Conservation (phyloP, 2,888 invertebrate species). For the Pilophorus perplexus region DNA sequence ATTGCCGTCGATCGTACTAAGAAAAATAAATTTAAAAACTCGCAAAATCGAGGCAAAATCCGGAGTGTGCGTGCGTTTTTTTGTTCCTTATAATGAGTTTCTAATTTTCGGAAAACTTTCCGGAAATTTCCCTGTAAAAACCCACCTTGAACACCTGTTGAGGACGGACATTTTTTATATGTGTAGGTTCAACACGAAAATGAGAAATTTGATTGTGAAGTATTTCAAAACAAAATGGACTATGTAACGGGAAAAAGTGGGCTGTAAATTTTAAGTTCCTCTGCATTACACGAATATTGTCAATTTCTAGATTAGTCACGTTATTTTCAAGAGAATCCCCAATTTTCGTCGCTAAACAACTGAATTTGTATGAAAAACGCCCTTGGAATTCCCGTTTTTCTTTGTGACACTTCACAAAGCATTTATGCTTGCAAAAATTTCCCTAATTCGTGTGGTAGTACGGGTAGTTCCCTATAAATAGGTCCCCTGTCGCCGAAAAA, state of each 20-base stretch:
- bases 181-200: no score
- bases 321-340: no score
- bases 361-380: no score
- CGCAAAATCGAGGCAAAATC: no score
- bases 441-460: conserved; percentile 4
- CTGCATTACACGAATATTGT: conserved; percentile 9
- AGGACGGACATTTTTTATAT: conserved; percentile 20
- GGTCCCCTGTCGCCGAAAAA: conserved; percentile 13
- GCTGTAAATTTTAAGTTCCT: conserved; percentile 36
- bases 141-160: conserved; percentile 35
- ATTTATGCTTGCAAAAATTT: no score
- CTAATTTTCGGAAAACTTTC: not conserved
- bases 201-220: conserved; percentile 8
- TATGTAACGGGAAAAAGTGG: conserved; percentile 24
- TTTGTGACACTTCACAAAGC: no score
- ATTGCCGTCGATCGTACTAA: not conserved
- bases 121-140: conserved; percentile 16
- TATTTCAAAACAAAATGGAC: conserved; percentile 2
- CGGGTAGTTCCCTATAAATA: not conserved
- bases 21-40: no score
- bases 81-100: conserved; percentile 38
- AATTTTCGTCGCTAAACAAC: no score
- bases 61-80: conserved; percentile 20
- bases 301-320: no score
- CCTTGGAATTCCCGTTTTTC: no score